Percentiles rank a stretch among this genome's conserved stretches.
phyloP scores from a whole-genome alignment of 2,797 vertebrate species.

The Chaetodon trifasciatus region DNA sequence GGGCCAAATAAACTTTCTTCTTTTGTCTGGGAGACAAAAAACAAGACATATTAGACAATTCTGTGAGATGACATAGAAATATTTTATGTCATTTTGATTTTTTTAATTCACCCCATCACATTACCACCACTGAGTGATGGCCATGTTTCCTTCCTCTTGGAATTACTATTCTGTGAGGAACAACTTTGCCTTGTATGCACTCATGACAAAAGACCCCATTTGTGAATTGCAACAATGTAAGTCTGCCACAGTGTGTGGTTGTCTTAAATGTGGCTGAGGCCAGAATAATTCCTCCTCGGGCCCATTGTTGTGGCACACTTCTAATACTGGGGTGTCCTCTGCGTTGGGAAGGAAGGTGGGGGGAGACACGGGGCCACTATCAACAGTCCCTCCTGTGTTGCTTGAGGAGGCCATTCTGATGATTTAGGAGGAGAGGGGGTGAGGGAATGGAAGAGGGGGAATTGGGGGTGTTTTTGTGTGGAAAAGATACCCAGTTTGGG shows the following conservation, averaged over 20 bases:
- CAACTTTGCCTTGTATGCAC: conserved; percentile 38
- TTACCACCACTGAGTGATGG: neutral
- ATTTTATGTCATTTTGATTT: neutral
- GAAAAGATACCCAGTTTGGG: conserved; percentile 76
- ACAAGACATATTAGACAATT: neutral
- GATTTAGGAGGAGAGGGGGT: conserved; percentile 77
- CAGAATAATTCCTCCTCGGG: conserved; percentile 78
- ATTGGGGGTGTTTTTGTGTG: conserved; percentile 46
- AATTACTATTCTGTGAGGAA: neutral
- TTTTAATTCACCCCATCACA: neutral
- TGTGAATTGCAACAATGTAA: conserved; percentile 67
- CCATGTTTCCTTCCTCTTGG: neutral
- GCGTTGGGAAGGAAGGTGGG: conserved; percentile 9
- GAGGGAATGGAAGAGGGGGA: neutral
- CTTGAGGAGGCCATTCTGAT: conserved; percentile 83
- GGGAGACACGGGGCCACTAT: conserved; percentile 58
- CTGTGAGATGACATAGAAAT: neutral
- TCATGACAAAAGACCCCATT: conserved; percentile 35
- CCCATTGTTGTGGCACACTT: conserved; percentile 87
- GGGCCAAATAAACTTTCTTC: neutral
- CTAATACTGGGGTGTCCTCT: conserved; percentile 67
- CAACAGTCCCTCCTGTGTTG: conserved; percentile 81
- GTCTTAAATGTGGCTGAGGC: conserved; percentile 59
- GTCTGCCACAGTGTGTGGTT: conserved; percentile 60
- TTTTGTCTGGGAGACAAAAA: neutral